Percentiles rank a stretch among this genome's conserved stretches.
Evolutionary conservation across 1,140 invertebrate genomes (phyloP).

Genomic region (Aricia agestis): DNA sequence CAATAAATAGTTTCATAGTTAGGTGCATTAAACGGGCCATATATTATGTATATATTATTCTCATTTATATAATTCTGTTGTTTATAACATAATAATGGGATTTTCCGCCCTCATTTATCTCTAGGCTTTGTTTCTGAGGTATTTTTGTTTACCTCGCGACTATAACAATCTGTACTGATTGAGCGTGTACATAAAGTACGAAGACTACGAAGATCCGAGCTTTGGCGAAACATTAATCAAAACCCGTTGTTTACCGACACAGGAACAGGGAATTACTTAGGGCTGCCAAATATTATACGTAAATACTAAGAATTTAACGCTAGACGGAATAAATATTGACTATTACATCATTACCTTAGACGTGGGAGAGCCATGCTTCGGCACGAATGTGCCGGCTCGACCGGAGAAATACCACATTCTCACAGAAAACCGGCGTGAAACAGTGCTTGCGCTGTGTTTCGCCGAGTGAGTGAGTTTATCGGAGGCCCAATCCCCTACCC

Average conservation of each 20-base stretch:
- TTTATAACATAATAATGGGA: not conserved
- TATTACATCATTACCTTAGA: no score
- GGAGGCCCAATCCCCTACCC: no score
- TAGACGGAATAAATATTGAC: not conserved
- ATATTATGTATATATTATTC: no score
- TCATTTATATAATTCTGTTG: not conserved
- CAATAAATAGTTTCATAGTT: no score
- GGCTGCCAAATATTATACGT: not conserved
- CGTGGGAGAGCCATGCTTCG: no score
- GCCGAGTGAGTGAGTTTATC: no score
- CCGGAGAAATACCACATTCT: no score
- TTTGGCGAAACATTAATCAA: conserved; percentile 4
- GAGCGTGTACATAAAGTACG: conserved; percentile 8
- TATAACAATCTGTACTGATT: not conserved
- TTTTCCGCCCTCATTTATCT: not conserved
- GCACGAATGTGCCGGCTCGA: no score
- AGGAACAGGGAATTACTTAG: conserved; percentile 1
- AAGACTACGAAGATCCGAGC: not conserved
- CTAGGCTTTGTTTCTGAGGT: not conserved
- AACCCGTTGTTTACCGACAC: conserved; percentile 4
- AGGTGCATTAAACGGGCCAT: no score
- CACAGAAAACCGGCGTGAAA: no score
- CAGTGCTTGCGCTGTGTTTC: no score
- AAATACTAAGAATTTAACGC: not conserved
- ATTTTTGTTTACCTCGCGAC: conserved; percentile 4